A percentile compares a stretch with the other conserved stretches of the same genome.
phyloP scores from a whole-genome alignment of 2,797 vertebrate species.

The Cacajao melanocephalus region DNA sequence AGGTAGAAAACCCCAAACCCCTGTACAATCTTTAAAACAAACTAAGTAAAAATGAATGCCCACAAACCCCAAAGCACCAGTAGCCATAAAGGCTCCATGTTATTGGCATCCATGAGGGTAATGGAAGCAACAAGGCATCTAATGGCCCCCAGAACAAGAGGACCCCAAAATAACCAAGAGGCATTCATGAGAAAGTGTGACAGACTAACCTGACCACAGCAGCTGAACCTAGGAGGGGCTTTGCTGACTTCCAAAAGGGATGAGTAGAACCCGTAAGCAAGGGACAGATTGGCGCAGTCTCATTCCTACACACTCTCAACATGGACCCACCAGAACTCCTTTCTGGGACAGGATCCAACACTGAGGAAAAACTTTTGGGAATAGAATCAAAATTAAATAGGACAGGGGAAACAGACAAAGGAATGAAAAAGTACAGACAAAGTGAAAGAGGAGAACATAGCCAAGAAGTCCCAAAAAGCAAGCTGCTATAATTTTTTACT shows the following conservation, averaged over 20 bases:
- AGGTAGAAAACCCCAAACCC: not conserved
- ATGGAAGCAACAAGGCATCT: not conserved
- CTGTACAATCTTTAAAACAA: not conserved
- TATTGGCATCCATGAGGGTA: not conserved
- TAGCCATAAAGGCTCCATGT: not conserved
- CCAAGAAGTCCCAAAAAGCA: not conserved
- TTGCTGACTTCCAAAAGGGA: not conserved
- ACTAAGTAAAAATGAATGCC: not conserved
- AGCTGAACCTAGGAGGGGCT: not conserved
- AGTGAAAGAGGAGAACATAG: not conserved
- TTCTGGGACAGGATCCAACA: not conserved
- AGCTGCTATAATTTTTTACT: not conserved
- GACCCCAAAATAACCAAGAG: not conserved
- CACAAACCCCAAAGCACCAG: not conserved
- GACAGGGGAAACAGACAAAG: not conserved
- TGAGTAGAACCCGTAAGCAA: not conserved
- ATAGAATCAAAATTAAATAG: not conserved
- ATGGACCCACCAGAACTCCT: not conserved
- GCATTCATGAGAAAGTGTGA: not conserved
- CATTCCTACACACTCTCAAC: not conserved
- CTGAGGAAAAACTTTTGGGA: not conserved
- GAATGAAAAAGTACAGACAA: not conserved
- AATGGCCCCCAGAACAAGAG: too few relatives aligned
- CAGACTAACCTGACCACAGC: not conserved
- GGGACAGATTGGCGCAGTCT: accelerated